Evolutionary conservation across 2,888 invertebrate species (phyloP), one percentile per base, ranked within the genome.

Genomic region (Camponotus fellah): DNA sequence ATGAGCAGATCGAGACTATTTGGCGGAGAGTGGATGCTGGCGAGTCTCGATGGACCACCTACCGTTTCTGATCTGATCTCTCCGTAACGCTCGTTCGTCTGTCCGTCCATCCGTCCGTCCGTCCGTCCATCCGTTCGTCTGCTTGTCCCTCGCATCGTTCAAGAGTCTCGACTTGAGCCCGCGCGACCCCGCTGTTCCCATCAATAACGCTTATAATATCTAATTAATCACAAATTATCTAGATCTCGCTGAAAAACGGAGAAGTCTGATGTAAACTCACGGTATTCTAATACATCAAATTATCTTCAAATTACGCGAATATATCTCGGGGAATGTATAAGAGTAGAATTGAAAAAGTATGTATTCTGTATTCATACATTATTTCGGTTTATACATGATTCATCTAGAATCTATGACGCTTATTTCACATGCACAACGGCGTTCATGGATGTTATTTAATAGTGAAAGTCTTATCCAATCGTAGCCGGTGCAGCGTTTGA

Each of bases 141-240:
- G 88, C 88, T 82, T 76, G 81, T 85, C 85, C 64, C 82, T 79
- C 84, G 79, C 76, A 37, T 74, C 82, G 58, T 60, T 66, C 21
- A 32, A 87, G 83, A 87, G 72, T 60, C 68, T 49, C 56, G 64
- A 56, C 69, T 76, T 84, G 75, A 75, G 37, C 77, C 68, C 65
- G 62, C 74, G 74, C 84, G 85, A 65, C 85, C 85, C 85, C 72
- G 91, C 87, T 90, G 91, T 93, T 92, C 92, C 93, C 94, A 94
- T 94, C 94, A 94, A 94, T 94, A 94, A 94, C 89, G 90, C 92
- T 92, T 91, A 92, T 93, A 94, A 94, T 94, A 94, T 94, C 93
- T 93, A 94, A 94, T 94, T 94, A 94, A 94, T 94, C 94, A 94
- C 91, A 91, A 92, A 94, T 94, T 94, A 94, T 94, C 94, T 94